Evolutionary conservation across 1,140 invertebrate species (phyloP).

Genomic region (Dinoponera quadriceps): DNA sequence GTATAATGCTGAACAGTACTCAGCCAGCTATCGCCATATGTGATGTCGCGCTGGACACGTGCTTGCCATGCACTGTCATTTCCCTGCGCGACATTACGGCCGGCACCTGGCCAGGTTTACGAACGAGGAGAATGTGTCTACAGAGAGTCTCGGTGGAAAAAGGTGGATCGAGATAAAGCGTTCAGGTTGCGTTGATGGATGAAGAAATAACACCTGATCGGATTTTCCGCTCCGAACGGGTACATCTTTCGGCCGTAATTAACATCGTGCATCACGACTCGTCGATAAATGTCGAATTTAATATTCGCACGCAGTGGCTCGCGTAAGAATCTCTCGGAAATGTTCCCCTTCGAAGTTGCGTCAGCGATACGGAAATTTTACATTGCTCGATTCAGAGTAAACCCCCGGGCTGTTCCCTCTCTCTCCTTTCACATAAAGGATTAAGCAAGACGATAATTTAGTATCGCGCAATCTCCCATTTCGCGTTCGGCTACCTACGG

Average conservation of each 20-base stretch:
- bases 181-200: not conserved
- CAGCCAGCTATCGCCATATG: conserved; percentile 58
- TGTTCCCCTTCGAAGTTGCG: too few relatives aligned
- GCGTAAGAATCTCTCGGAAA: too few relatives aligned
- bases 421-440: not conserved
- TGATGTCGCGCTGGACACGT: conserved; percentile 58
- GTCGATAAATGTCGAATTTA: too few relatives aligned
- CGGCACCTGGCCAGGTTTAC: not conserved
- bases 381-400: too few relatives aligned
- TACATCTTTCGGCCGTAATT: too few relatives aligned
- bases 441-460: conserved; percentile 15
- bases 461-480: not conserved
- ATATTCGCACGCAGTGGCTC: too few relatives aligned
- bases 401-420: too few relatives aligned
- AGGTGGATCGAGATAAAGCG: conserved; percentile 4
- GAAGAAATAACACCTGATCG: too few relatives aligned
- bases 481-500: conserved; percentile 15
- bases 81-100: conserved; percentile 11
- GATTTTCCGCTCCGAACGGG: too few relatives aligned
- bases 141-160: conserved; percentile 6
- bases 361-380: too few relatives aligned
- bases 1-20: conserved; percentile 65
- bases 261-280: too few relatives aligned
- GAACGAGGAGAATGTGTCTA: not conserved
- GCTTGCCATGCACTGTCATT: conserved; percentile 57